Conservation (phyloP, 2,797 vertebrate genomes). For the Glyptemys insculpta region DNA sequence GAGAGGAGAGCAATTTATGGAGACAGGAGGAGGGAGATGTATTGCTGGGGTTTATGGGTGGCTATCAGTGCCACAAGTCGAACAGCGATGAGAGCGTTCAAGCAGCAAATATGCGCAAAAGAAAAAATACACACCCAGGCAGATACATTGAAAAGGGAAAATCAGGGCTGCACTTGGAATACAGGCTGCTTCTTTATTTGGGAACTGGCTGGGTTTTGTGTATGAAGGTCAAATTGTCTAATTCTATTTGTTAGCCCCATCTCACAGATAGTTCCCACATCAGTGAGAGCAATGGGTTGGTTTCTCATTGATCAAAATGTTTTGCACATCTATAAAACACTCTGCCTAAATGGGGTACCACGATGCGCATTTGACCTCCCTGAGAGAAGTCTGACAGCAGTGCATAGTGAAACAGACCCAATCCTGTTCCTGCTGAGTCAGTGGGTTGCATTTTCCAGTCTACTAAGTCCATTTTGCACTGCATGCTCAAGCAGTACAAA, state of each 20-base stretch:
- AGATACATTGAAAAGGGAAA: accelerated
- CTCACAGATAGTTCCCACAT: accelerated
- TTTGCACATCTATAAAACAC: accelerated
- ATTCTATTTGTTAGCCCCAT: background rate
- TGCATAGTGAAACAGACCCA: background rate
- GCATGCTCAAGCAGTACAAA: background rate
- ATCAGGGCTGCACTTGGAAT: background rate
- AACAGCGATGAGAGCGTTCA: background rate
- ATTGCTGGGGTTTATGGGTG: accelerated
- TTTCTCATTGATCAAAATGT: accelerated
- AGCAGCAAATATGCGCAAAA: background rate
- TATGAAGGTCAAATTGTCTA: background rate
- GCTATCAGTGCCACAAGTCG: background rate
- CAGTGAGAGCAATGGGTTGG: background rate
- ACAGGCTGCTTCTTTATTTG: accelerated
- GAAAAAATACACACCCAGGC: accelerated
- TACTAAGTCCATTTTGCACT: background rate
- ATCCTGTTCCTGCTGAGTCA: accelerated
- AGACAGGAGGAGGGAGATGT: background rate
- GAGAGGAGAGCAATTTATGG: background rate
- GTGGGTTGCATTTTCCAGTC: background rate
- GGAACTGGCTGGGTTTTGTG: background rate
- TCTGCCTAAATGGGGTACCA: accelerated
- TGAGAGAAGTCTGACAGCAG: background rate
- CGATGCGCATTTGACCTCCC: accelerated